Conservation (phyloP, 2,113 vertebrate genomes). For the Prionailurus viverrinus region DNA sequence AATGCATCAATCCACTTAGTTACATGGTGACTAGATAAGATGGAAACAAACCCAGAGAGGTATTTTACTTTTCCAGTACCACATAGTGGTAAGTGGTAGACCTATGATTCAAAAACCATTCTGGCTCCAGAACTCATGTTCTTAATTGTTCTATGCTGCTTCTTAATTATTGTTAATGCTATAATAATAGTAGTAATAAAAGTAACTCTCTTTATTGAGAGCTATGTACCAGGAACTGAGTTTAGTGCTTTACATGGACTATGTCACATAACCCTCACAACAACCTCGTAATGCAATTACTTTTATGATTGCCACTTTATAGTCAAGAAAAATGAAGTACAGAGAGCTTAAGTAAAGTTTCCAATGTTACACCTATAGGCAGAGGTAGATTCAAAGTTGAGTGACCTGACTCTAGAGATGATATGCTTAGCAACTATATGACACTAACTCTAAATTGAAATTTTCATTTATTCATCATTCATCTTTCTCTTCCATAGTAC, state of each 20-base stretch:
- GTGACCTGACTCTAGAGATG: background rate
- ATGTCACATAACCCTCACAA: background rate
- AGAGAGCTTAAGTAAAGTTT: background rate
- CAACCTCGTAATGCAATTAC: background rate
- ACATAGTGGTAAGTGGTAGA: background rate
- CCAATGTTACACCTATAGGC: background rate
- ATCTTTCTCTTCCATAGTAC: background rate
- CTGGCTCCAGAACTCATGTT: background rate
- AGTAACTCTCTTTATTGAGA: background rate
- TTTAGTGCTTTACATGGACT: background rate
- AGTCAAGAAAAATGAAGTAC: background rate
- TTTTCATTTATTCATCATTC: background rate
- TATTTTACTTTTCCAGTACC: background rate
- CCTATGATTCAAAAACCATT: background rate
- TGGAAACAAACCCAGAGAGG: background rate
- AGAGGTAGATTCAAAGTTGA: slow-evolving; percentile 15
- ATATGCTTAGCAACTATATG: background rate
- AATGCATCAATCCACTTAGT: background rate
- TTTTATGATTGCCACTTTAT: background rate
- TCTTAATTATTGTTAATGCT: slow-evolving; percentile 9
- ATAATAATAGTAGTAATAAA: background rate
- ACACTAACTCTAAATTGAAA: background rate
- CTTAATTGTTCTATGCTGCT: background rate
- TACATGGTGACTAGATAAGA: background rate
- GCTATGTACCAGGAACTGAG: background rate